These are phyloP conservation scores for Rhinatrema bivittatum DNA, from an alignment of 2,797 vertebrate genomes.

Conservation along the genomic window DNA sequence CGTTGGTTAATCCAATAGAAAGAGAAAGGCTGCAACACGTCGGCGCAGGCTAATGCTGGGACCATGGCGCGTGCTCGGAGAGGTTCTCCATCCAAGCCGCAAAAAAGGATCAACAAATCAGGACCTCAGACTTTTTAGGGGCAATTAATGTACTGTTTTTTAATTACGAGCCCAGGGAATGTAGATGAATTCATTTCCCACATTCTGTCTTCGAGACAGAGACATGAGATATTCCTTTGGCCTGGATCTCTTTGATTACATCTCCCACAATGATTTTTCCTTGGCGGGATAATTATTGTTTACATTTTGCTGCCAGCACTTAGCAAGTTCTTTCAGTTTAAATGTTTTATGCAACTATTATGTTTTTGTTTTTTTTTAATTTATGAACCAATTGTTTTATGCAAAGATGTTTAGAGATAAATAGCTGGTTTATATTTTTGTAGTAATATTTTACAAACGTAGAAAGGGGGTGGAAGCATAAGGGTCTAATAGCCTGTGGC, in stretches of 20 bases:
- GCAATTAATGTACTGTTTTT: constrained; percentile 33
- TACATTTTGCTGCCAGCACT: constrained; percentile 12
- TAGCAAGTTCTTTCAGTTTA: constrained; percentile 12
- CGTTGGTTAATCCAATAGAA: no score
- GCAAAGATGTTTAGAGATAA: no score
- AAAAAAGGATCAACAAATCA: constrained; percentile 8
- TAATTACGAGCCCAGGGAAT: constrained; percentile 31
- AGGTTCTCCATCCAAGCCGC: no score
- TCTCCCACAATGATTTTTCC: constrained; percentile 11
- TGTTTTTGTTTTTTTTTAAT: background rate
- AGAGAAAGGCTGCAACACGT: no score
- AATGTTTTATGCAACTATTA: background rate
- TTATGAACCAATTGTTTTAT: no score
- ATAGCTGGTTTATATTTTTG: no score
- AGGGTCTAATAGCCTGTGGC: no score
- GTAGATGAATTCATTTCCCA: constrained; percentile 12
- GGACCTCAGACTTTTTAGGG: constrained; percentile 14
- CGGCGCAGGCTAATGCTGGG: no score
- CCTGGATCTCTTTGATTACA: constrained; percentile 7
- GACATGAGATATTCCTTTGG: constrained; percentile 12
- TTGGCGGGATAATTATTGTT: constrained; percentile 22
- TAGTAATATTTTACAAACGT: no score
- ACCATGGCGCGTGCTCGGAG: no score
- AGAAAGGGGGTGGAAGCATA: no score
- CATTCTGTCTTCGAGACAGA: constrained; percentile 20